Evolutionary conservation across 1,140 invertebrate genomes (phyloP).

Genomic region (Magallana ariakensis): DNA sequence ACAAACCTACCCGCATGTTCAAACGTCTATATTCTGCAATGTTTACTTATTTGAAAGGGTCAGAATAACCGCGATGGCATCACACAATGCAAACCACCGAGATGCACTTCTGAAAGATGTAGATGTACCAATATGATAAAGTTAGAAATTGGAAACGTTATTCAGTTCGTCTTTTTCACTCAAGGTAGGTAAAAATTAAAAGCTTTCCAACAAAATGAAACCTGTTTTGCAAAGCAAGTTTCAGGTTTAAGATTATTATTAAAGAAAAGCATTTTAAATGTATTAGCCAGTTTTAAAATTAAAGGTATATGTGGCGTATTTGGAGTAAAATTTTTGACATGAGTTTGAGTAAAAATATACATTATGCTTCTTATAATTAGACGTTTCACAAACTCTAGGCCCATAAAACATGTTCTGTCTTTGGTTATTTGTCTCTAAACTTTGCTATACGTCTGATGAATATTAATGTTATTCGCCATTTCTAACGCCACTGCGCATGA

Average conservation of each 20-base stretch:
- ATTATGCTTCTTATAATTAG: too few species aligned
- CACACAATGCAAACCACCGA: neutral
- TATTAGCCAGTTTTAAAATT: neutral
- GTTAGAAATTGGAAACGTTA: constrained; percentile 24
- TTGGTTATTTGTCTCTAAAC: too few species aligned
- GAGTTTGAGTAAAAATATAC: too few species aligned
- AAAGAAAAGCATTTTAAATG: neutral
- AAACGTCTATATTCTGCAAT: too few species aligned
- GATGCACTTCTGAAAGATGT: neutral
- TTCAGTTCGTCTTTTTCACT: constrained; percentile 50
- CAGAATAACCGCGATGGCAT: neutral
- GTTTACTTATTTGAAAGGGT: neutral
- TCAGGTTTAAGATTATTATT: neutral
- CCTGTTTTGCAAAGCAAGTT: neutral
- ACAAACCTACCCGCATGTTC: too few species aligned
- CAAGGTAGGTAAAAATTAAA: constrained; percentile 14
- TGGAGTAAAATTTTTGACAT: too few species aligned
- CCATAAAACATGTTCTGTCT: too few species aligned
- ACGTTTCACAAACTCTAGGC: too few species aligned
- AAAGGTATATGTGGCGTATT: too few species aligned
- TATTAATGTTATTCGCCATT: too few species aligned
- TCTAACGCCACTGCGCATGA: too few species aligned
- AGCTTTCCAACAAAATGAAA: neutral
- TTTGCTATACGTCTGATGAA: too few species aligned
- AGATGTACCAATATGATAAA: constrained; percentile 47